These are phyloP conservation scores for Drosophila nigrodunni DNA, from an alignment of 1,140 invertebrate genomes.

Conservation along the genomic window DNA sequence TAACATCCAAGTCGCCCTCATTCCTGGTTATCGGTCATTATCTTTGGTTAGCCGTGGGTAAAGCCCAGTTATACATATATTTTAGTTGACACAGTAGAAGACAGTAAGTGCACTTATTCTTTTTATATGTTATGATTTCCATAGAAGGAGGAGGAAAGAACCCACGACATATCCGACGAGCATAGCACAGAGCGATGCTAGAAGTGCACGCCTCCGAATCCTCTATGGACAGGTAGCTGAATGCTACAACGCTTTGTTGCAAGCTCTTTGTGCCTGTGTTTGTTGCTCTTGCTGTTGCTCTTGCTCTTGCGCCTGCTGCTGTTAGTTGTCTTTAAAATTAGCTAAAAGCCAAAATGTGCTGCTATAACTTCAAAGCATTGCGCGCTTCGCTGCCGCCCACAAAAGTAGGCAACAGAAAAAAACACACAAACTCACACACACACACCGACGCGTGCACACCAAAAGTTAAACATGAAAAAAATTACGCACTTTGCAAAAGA, in stretches of 20 bases:
- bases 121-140: too few species aligned
- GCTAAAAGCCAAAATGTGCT: conserved; percentile 65
- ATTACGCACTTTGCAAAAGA: conserved; percentile 55
- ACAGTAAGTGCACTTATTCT: too few species aligned
- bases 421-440: neutral
- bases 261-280: conserved; percentile 21
- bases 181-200: too few species aligned
- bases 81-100: too few species aligned
- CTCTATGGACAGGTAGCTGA: too few species aligned
- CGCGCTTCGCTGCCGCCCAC: conserved; percentile 57
- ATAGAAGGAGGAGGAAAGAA: too few species aligned
- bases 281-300: conserved; percentile 21
- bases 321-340: conserved; percentile 67
- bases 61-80: too few species aligned
- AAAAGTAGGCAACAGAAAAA: conserved; percentile 66
- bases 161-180: too few species aligned
- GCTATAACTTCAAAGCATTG: conserved; percentile 64
- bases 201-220: too few species aligned
- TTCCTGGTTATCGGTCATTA: too few species aligned
- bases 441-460: neutral
- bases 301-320: conserved; percentile 18
- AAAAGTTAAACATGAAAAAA: conserved; percentile 18
- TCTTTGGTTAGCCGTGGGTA: too few species aligned
- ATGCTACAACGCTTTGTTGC: conserved; percentile 54
- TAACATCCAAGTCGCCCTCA: too few species aligned